Evolutionary conservation across 2,797 vertebrate species (phyloP), one percentile per base, ranked within the genome.

Genomic region (Graptemys geographica): DNA sequence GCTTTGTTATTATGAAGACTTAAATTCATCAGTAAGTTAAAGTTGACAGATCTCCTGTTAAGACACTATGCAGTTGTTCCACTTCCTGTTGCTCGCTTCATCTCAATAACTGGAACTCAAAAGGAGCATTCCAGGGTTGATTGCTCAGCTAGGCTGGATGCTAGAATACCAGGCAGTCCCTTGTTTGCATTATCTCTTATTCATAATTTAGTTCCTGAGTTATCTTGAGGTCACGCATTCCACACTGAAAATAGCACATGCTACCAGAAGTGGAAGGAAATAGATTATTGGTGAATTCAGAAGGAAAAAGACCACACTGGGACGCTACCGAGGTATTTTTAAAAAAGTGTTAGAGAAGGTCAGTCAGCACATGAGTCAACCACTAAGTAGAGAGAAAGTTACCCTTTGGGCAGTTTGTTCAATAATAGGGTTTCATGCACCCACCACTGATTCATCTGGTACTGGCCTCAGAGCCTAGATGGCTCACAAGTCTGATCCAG

Each of bases 21-120:
- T 94, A 72, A 92, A 92, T 21, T 4, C 69, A 6, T 59, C 18
- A 88, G 47, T 81, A 83, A 11, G 3, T 11, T 78, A 55, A 92
- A 2, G 8, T 89, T 89, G 12, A 44, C 47, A 28, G 0, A 0
- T 41, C 13, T 92, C 78, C 93, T 80, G 55, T 79, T 27, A 44
- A 23, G 27, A 44, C 0, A 1, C 0, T 44, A 31, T 74, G 6
- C 13, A 78, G 27, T 41, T 53, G 33, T 59, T 15, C 62, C 19
- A 80, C 62, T 33, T 84, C 25, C 27, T 11, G 44, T 86, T 76
- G 41, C 41, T 44, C 44, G 47, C 23, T 52, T 90, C 33, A 37
- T 65, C 23, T 44, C 72, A 74, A 21, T 12, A 65, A n/a, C 31
- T 65, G 33, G 33, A n/a, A n/a, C 31, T 65, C 62, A 65, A n/a